Evolutionary conservation across 2,888 invertebrate genomes (phyloP).

Genomic region (Drosophila mayaguana): DNA sequence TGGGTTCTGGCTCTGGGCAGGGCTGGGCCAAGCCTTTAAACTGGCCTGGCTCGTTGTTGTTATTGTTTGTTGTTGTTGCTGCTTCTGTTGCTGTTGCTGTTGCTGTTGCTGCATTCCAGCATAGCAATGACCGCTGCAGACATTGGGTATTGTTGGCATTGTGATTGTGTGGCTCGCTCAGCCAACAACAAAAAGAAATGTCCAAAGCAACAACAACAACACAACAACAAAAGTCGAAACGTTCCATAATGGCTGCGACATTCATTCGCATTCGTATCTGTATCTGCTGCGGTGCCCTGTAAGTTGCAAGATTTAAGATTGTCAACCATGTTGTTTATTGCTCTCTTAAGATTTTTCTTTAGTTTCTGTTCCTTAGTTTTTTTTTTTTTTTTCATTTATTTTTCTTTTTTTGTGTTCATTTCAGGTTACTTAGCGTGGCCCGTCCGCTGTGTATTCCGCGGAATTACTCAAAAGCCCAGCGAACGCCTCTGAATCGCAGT

Average conservation of each 20-base stretch:
- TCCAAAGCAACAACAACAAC: slow-evolving; percentile 36
- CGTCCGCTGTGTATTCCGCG: slow-evolving; percentile 57
- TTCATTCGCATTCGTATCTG: slow-evolving; percentile 76
- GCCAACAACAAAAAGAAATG: slow-evolving; percentile 62
- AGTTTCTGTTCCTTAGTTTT: slow-evolving; percentile 37
- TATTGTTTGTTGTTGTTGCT: slow-evolving; percentile 17
- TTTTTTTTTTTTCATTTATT: slow-evolving; percentile 20
- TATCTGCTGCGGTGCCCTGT: slow-evolving; percentile 60
- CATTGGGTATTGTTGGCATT: slow-evolving; percentile 53
- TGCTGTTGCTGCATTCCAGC: slow-evolving; percentile 70
- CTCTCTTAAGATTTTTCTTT: slow-evolving; percentile 78
- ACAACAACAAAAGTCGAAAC: slow-evolving; percentile 23
- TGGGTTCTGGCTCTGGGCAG: slow-evolving; percentile 9
- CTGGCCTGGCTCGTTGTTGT: slow-evolving; percentile 51
- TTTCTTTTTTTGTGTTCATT: slow-evolving; percentile 19
- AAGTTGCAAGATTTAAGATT: slow-evolving; percentile 79
- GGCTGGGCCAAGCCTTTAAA: slow-evolving; percentile 72
- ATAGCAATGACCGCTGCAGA: slow-evolving; percentile 78
- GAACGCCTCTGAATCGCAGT: slow-evolving; percentile 42
- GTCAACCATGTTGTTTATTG: slow-evolving; percentile 82
- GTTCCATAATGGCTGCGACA: slow-evolving; percentile 80
- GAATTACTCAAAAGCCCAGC: slow-evolving; percentile 72
- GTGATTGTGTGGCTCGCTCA: slow-evolving; percentile 61
- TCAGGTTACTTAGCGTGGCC: slow-evolving; percentile 37
- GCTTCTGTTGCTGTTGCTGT: slow-evolving; percentile 16